phyloP scores from a whole-genome alignment of 2,797 vertebrate genomes.

The Peromyscus aztecus region DNA sequence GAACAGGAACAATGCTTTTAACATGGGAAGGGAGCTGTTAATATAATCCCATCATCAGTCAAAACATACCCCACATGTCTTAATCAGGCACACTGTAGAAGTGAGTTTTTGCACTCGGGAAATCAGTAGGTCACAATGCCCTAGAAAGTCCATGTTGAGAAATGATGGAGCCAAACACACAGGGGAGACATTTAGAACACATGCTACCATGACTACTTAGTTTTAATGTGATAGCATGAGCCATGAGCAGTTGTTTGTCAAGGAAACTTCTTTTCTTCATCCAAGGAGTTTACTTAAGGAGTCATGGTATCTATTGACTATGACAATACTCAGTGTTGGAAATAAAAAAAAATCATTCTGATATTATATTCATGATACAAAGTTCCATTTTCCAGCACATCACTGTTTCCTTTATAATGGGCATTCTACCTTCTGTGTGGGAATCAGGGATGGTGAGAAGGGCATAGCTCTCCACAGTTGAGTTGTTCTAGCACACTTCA shows the following conservation, averaged over 20 bases:
- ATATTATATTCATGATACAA: not conserved
- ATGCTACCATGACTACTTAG: not conserved
- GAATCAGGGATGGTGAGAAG: not conserved
- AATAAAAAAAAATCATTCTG: not conserved
- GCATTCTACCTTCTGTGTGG: not conserved
- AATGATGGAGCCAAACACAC: not conserved
- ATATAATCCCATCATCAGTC: not conserved
- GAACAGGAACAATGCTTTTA: not conserved
- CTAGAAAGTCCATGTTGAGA: not conserved
- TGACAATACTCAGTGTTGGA: not conserved
- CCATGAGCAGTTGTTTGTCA: not conserved
- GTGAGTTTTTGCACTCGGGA: not conserved
- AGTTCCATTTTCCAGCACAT: not conserved
- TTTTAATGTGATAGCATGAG: not conserved
- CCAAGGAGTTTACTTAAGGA: not conserved
- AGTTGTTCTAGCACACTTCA: accelerated
- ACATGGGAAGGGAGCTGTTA: not conserved
- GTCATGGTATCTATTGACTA: not conserved
- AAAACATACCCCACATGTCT: not conserved
- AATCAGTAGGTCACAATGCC: not conserved
- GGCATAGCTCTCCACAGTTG: not conserved
- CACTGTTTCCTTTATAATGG: not conserved
- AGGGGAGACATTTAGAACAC: not conserved
- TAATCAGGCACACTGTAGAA: not conserved
- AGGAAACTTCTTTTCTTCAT: not conserved